These are phyloP conservation scores for Halesus radiatus DNA, from an alignment of 1,140 invertebrate genomes.

Conservation along the genomic window DNA sequence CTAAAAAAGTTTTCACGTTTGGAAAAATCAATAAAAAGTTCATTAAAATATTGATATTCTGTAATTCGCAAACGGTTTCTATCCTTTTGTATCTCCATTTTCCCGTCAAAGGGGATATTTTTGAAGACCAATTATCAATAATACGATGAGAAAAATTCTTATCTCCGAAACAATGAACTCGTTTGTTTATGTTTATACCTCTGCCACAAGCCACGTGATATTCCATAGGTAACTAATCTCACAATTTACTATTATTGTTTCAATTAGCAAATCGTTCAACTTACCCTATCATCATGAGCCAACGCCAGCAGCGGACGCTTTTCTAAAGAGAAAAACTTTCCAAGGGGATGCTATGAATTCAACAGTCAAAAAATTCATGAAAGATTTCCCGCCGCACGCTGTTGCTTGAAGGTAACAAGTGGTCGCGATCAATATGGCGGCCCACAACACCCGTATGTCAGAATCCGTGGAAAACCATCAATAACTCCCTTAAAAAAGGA, in stretches of 20 bases:
- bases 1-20: no score
- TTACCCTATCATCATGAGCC: constrained; percentile 34
- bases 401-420: constrained; percentile 53
- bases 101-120: no score
- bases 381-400: constrained; percentile 29
- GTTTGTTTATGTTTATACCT: neutral
- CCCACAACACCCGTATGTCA: constrained; percentile 35
- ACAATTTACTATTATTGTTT: no score
- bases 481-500: neutral
- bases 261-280: neutral
- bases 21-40: no score
- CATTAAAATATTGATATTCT: no score
- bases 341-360: neutral
- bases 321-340: neutral
- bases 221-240: no score
- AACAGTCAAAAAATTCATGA: constrained; percentile 27
- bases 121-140: no score
- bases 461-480: neutral
- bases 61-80: no score
- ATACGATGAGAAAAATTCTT: no score
- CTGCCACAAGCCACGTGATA: neutral
- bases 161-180: no score
- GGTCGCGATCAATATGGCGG: constrained; percentile 53
- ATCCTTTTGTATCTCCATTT: no score
- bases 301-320: neutral